Base-by-base conservation (phyloP, 2,797 vertebrate genomes). In the Clarias platycephalus region DNA sequence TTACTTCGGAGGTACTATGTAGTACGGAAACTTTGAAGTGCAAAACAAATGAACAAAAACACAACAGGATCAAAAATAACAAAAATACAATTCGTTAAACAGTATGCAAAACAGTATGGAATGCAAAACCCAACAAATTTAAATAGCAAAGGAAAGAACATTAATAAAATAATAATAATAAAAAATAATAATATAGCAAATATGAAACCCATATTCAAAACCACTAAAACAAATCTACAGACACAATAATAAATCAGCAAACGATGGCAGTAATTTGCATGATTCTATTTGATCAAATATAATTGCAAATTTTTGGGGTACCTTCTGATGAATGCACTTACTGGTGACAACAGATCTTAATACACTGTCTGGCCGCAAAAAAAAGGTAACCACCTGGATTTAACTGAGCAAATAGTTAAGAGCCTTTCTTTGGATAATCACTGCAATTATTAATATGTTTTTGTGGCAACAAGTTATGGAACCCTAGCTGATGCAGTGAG, bases 1-100 rank as follows among this genome's bases (percentile, higher is more conserved):
- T 80, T 80, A 44, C 78, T 80, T 80, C 20, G 53, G 68, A 78
- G 68, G 72, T 89, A 83, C 58, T 68, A 37, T 78, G 18, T 44
- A 62, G 57, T 72, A 62, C 3, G 28, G 22, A 83, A 75, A 37
- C 26, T 58, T 22, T 74, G 58, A 83, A 83, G 81, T 83, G 81
- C 63, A 49, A 83, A 82, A 74, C 58, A 63, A 83, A 75, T 49
- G 13, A 60, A 58, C 31, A 18, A 26, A 55, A 58, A 16, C 9
- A 24, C 8, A 74, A 63, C 18, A 37, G 49, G 34, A 60, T 31
- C 18, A 68, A 12, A 53, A 37, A 4, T 10, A 22, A 26, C 4
- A 67, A 68, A 55, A 8, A 49, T 49, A 34, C 28, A 15, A 58
- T 18, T 34, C 28, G 9, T 34, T 58, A 58, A 60, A 24, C 13